These are phyloP conservation scores for Diachrysia chrysitis DNA, from an alignment of 2,888 invertebrate species.

Conservation along the genomic window DNA sequence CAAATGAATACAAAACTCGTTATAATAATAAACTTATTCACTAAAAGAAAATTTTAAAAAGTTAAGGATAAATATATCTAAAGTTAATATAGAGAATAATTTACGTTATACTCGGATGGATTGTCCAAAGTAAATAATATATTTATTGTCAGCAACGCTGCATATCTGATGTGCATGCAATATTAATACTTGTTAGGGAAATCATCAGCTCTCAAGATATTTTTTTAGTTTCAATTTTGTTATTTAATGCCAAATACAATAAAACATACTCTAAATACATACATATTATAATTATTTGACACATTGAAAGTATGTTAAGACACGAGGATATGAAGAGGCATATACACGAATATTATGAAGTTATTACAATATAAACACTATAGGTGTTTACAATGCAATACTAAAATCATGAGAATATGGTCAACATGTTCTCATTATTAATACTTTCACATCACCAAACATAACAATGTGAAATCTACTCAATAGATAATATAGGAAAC, in stretches of 20 bases:
- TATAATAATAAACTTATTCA: conserved; percentile 62
- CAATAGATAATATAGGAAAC: conserved; percentile 30
- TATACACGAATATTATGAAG: conserved; percentile 34
- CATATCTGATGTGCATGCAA: conserved; percentile 27
- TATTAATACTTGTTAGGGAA: conserved; percentile 23
- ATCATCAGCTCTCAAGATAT: conserved; percentile 6
- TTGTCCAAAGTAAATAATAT: conserved; percentile 41
- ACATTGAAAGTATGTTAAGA: conserved; percentile 20
- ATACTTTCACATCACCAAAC: conserved; percentile 37
- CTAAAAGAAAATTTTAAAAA: conserved; percentile 55
- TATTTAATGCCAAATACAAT: conserved; percentile 1
- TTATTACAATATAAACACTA: conserved; percentile 37
- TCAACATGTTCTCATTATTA: conserved; percentile 38
- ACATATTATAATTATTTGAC: neutral
- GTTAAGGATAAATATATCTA: conserved; percentile 57
- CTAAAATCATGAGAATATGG: conserved; percentile 31
- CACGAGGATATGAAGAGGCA: conserved; percentile 15
- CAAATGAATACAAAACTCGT: conserved; percentile 55
- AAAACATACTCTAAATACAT: conserved; percentile 12
- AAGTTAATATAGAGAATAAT: conserved; percentile 51
- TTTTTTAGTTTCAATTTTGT: neutral
- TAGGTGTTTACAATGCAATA: conserved; percentile 22
- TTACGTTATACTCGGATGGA: conserved; percentile 49
- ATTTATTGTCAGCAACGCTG: conserved; percentile 53
- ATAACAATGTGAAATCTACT: conserved; percentile 35